Evolutionary conservation across 2,113 vertebrate genomes (phyloP).

Genomic region (Butastur rufipennis): DNA sequence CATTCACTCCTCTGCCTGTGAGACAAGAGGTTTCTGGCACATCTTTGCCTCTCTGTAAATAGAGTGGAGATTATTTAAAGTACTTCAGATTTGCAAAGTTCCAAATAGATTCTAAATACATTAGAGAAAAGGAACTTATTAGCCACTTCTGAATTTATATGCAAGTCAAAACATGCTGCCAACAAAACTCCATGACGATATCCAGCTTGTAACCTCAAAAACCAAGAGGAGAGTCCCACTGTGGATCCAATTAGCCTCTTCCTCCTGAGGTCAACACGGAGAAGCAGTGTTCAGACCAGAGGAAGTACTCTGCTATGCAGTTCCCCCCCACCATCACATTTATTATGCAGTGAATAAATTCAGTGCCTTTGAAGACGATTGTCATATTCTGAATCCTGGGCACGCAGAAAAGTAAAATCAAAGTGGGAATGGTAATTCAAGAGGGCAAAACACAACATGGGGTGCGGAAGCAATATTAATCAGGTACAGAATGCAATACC

Average conservation of each 20-base stretch:
- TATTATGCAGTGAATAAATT: neutral
- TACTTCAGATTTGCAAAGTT: neutral
- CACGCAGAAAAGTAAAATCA: neutral
- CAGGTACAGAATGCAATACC: neutral
- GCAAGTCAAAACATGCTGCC: neutral
- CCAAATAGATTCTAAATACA: neutral
- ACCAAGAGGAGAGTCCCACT: neutral
- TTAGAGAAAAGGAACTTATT: neutral
- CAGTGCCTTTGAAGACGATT: neutral
- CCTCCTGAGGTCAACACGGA: neutral
- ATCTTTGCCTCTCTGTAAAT: neutral
- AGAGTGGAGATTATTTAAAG: neutral
- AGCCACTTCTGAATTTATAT: neutral
- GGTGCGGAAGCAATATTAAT: neutral
- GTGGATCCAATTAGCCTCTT: neutral
- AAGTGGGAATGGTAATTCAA: neutral
- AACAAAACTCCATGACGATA: neutral
- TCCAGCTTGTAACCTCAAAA: neutral
- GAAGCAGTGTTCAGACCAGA: neutral
- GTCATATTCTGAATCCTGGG: neutral
- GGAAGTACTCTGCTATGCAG: neutral
- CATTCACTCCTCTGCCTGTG: neutral
- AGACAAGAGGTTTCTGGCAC: neutral
- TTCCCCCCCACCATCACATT: neutral
- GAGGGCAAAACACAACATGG: neutral